Base-by-base conservation (phyloP, 23 tunicate species). In the Ascidia mentula region DNA sequence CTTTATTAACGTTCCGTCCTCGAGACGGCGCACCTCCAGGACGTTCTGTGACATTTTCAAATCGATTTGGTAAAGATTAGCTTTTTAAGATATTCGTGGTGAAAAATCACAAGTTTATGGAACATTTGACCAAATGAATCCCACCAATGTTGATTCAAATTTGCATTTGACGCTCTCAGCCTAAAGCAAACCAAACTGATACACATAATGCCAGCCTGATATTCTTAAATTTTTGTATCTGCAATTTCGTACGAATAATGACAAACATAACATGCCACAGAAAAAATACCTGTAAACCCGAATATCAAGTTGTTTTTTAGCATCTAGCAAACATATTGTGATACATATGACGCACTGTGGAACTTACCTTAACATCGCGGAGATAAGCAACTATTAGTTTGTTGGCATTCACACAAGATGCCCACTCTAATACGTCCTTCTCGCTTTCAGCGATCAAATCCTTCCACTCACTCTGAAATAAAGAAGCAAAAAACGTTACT, bases 391-490 rank as follows among this genome's bases (percentile, higher is more conserved):
- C 76, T 32, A 93, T 88, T 20, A 93, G 77, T 60, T 85, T 84
- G 39, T 93, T 86, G 30, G 70, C 75, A 74, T 93, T 87, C 45
- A 93, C 93, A 72, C 93, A 88, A 28, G 46, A 61, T 34, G 65
- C 87, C 87, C 85, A 88, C 46, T 93, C 99, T 59, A 95, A 65
- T 0, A 89, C 96, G 82, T 89, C 96, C 28, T 79, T 86, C 30
- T 78, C 80, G 70, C 86, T 96, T 40, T 95, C 92, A 26, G 73
- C 83, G 46, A 95, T 76, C 72, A 95, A 34, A 39, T 38, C 60
- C 73, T 45, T 81, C 98, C 98, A 93, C 38, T 93, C 77, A 13
- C 77, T 73, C 98, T 93, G 75, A 24, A 89, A 30, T 36, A 17
- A 18, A 35, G 60, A 18, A 45, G 18, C 17, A 15, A 45, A 45